Evolutionary conservation across 2,797 vertebrate genomes (phyloP).

Genomic region (Nasua narica): DNA sequence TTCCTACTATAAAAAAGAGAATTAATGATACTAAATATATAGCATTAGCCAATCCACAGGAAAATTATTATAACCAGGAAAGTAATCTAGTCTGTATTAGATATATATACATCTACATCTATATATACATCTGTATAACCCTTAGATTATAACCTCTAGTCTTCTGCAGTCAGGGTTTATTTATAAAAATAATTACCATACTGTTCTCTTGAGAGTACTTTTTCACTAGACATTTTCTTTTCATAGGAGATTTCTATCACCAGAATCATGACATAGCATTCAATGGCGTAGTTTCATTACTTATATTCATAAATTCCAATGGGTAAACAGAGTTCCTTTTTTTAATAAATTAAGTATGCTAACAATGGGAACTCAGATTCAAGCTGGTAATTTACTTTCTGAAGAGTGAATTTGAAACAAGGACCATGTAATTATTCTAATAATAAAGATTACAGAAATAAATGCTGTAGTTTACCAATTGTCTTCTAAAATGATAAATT

Average conservation of each 20-base stretch:
- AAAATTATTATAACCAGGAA: conserved; percentile 3
- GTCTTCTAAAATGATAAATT: conserved; percentile 19
- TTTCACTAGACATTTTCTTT: conserved; percentile 69
- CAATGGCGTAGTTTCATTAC: conserved; percentile 58
- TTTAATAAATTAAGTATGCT: conserved; percentile 49
- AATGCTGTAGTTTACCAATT: conserved; percentile 22
- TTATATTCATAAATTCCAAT: conserved; percentile 61
- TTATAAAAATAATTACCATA: conserved; percentile 60
- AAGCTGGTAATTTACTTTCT: conserved; percentile 72
- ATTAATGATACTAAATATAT: neutral
- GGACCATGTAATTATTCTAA: conserved; percentile 65
- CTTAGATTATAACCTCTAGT: neutral
- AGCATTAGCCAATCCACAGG: neutral
- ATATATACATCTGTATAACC: too few species aligned
- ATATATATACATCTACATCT: too few species aligned
- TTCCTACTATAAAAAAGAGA: neutral
- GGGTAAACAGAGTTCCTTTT: conserved; percentile 39
- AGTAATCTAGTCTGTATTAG: neutral
- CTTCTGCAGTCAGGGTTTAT: neutral
- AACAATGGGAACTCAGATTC: conserved; percentile 61
- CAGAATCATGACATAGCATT: conserved; percentile 59
- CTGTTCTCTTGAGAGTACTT: conserved; percentile 49
- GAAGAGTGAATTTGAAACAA: conserved; percentile 68
- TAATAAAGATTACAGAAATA: conserved; percentile 39
- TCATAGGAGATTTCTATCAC: conserved; percentile 44